phyloP scores from a whole-genome alignment of 1,140 invertebrate species.

The Phthorimaea operculella region DNA sequence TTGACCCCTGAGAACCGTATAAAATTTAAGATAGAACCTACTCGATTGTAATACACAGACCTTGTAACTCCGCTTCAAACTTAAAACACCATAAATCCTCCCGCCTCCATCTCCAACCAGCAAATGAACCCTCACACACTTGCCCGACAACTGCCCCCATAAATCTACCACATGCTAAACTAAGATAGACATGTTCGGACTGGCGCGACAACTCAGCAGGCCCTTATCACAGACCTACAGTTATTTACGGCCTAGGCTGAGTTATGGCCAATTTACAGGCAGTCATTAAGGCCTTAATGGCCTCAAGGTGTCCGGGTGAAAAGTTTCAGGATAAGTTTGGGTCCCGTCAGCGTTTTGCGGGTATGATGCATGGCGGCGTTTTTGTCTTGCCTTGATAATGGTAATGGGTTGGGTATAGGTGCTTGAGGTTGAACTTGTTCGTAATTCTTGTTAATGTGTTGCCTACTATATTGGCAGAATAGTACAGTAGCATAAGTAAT shows the following conservation, averaged over 20 bases:
- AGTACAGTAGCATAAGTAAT: too few relatives aligned
- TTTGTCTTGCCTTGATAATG: conserved; percentile 5
- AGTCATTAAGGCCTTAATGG: conserved; percentile 64
- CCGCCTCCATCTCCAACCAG: background rate
- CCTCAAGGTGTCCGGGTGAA: conserved; percentile 42
- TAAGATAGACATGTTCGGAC: conserved; percentile 33
- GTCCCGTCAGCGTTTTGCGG: conserved; percentile 35
- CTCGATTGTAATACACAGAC: too few relatives aligned
- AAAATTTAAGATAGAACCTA: too few relatives aligned
- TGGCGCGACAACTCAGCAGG: conserved; percentile 27
- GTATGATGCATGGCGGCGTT: conserved; percentile 4
- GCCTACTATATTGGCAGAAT: too few relatives aligned
- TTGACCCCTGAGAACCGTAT: background rate
- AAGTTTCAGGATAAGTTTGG: conserved; percentile 45
- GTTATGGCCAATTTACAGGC: conserved; percentile 48
- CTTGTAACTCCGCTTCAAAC: background rate
- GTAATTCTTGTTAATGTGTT: too few relatives aligned
- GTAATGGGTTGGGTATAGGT: background rate
- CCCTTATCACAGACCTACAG: conserved; percentile 31
- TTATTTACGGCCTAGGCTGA: conserved; percentile 39
- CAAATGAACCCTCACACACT: background rate
- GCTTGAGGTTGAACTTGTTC: too few relatives aligned
- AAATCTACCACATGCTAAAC: conserved; percentile 31
- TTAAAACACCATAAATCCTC: background rate
- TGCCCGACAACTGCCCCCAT: conserved; percentile 10